phyloP scores from a whole-genome alignment of 2,797 vertebrate species.

The Poecilia gillii region DNA sequence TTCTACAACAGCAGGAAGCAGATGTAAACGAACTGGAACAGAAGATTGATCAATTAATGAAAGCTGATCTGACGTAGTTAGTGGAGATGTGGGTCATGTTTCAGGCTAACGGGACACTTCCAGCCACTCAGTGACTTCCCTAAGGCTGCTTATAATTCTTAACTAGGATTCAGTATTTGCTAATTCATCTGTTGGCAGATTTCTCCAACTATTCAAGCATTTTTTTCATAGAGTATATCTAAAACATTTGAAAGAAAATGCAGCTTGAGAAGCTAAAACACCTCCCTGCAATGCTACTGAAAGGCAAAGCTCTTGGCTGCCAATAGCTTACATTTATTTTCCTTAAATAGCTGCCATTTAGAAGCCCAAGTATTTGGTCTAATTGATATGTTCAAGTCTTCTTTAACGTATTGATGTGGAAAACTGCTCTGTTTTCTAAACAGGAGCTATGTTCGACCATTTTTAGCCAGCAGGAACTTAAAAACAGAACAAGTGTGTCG shows the following conservation, averaged over 20 bases:
- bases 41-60: neutral
- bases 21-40: neutral
- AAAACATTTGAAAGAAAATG: neutral
- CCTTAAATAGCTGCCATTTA: neutral
- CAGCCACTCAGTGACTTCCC: slow-evolving; percentile 22
- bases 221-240: neutral
- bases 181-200: neutral
- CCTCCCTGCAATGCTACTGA: neutral
- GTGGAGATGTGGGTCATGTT: slow-evolving; percentile 38
- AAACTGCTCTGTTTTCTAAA: neutral
- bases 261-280: neutral
- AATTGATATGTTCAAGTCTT: neutral
- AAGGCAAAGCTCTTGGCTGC: neutral
- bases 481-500: neutral
- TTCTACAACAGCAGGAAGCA: slow-evolving; percentile 13
- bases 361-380: neutral
- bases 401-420: too few species aligned
- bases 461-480: neutral
- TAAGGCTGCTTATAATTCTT: neutral
- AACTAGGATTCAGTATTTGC: too few species aligned
- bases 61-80: neutral
- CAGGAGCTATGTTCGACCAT: neutral
- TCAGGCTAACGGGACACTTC: slow-evolving; percentile 15
- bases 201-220: neutral
- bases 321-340: neutral